These are phyloP conservation scores for Vanessa atalanta DNA, from an alignment of 1,140 invertebrate species.

Conservation along the genomic window DNA sequence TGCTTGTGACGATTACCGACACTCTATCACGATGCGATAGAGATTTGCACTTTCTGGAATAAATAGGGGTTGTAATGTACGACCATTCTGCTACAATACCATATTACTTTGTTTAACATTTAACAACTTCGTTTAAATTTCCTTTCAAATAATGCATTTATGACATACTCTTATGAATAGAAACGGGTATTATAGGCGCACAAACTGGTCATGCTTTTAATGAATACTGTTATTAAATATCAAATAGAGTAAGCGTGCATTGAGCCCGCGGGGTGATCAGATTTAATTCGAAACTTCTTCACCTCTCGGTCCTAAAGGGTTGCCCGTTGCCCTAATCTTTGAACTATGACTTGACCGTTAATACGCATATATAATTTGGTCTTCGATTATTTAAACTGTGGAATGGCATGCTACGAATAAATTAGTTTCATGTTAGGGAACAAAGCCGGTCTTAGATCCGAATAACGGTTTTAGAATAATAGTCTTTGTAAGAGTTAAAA, in stretches of 20 bases:
- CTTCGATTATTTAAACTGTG: constrained; percentile 76
- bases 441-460: constrained; percentile 70
- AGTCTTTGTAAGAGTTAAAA: neutral
- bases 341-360: constrained; percentile 81
- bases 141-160: constrained; percentile 22
- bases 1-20: constrained; percentile 56
- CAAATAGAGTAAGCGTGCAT: constrained; percentile 68
- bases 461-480: constrained; percentile 64
- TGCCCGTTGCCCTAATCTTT: constrained; percentile 79
- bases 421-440: constrained; percentile 79
- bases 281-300: constrained; percentile 76
- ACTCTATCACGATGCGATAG: constrained; percentile 59
- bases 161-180: constrained; percentile 17
- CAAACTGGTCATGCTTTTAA: constrained; percentile 53
- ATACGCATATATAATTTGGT: constrained; percentile 80
- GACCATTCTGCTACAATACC: too few species aligned
- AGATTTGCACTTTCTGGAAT: constrained; percentile 56
- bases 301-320: constrained; percentile 73
- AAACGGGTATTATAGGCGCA: constrained; percentile 18
- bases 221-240: constrained; percentile 52
- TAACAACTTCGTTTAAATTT: neutral
- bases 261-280: constrained; percentile 54
- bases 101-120: neutral
- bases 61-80: neutral
- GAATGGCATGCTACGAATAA: constrained; percentile 75